Conservation (phyloP, 2,888 invertebrate species). For the Cosmia trapezina region DNA sequence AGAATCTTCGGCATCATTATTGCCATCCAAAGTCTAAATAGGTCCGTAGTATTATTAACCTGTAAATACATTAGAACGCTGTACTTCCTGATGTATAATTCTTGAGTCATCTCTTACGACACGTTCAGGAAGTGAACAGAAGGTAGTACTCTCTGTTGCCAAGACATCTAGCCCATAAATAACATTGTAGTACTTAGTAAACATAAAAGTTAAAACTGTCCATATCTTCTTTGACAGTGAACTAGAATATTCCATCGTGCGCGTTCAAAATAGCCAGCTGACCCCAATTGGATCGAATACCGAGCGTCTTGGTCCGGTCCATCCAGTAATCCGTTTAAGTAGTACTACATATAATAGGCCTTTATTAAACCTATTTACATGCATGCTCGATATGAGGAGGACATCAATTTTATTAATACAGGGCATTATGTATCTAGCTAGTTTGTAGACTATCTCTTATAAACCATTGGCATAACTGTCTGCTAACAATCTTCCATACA, state of each 20-base stretch:
- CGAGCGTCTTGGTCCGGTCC: conserved; percentile 39
- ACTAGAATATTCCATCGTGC: conserved; percentile 53
- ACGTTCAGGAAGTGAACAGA: conserved; percentile 20
- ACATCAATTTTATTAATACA: conserved; percentile 11
- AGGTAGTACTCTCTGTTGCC: conserved; percentile 7
- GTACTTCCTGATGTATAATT: conserved; percentile 24
- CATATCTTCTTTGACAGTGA: conserved; percentile 53
- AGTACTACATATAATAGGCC: conserved; percentile 20
- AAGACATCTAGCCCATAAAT: not conserved
- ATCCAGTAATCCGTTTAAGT: conserved; percentile 53
- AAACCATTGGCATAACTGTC: not conserved
- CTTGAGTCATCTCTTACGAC: conserved; percentile 14
- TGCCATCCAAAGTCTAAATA: not conserved
- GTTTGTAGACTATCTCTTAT: not conserved
- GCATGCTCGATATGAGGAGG: conserved; percentile 21
- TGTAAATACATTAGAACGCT: not conserved
- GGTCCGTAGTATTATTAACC: not conserved
- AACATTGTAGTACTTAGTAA: not conserved
- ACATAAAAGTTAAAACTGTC: conserved; percentile 12
- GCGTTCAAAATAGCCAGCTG: conserved; percentile 56
- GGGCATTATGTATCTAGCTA: not conserved
- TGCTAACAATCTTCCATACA: not conserved
- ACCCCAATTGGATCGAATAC: conserved; percentile 54
- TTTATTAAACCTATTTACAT: conserved; percentile 54
- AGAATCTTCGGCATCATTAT: not conserved